Conservation (phyloP, 2,113 vertebrate genomes). For the Opisthocomus hoazin region DNA sequence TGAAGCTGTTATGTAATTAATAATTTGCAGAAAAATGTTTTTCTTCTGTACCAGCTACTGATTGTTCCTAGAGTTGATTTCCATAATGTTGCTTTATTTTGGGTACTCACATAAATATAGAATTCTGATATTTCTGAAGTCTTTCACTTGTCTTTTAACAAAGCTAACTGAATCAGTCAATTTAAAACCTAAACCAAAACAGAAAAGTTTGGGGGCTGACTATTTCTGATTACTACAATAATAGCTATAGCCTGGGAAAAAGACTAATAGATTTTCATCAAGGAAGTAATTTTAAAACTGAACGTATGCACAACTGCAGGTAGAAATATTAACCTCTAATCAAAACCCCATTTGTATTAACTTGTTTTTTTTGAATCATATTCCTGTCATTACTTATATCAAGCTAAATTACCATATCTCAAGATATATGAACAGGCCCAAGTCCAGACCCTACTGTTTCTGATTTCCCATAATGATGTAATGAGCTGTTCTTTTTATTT, state of each 20-base stretch:
- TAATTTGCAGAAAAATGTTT: not conserved
- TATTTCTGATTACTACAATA: not conserved
- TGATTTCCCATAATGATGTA: not conserved
- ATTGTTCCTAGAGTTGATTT: not conserved
- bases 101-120: not conserved
- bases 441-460: not conserved
- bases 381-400: not conserved
- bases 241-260: not conserved
- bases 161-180: not conserved
- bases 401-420: not conserved
- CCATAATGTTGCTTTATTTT: not conserved
- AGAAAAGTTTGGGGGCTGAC: not conserved
- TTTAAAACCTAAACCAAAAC: not conserved
- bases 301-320: not conserved
- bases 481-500: not conserved
- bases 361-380: not conserved
- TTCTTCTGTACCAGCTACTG: not conserved
- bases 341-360: not conserved
- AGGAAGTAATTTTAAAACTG: not conserved
- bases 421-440: not conserved
- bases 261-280: not conserved
- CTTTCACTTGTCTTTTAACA: not conserved
- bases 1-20: not conserved
- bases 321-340: not conserved
- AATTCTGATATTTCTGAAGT: not conserved